Evolutionary conservation across 1,140 invertebrate species (phyloP), one percentile per base, ranked within the genome.

Genomic region (Drosophila bocki): DNA sequence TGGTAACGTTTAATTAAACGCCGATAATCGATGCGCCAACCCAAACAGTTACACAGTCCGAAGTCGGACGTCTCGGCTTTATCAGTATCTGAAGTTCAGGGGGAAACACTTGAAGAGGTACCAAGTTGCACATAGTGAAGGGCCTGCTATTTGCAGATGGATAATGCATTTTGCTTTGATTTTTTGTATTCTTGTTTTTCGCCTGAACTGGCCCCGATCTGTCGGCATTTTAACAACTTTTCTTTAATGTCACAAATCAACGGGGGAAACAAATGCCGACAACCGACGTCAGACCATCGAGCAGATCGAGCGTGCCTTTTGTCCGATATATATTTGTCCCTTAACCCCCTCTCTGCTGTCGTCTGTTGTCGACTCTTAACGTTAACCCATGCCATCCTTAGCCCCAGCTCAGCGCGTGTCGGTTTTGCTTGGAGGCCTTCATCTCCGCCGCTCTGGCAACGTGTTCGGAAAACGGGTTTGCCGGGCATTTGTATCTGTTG

Each of bases 241-340:
- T 63, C 85, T 90, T 90, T 90, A 91, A 90, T 90, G 85, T 90
- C 82, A 85, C 85, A 90, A 88, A 88, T 88, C 85, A 85, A 90
- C 26, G 83, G 88, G 85, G 88, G 81, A 84, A 84, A 78, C 82
- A 82, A 86, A 85, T 82, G 82, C 82, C 82, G 78, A 78, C 82
- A 78, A 50, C 65, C 65, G 60, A 50, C 65, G 22, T 42, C 63
- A 41, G 48, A n/a, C 13, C 80, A 51, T 54, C 60, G 64, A 53
- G 51, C 79, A 90, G 84, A 90, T 88, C 75, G 85, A 88, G 81
- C 85, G 85, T 88, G 85, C 75, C 81, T 88, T 88, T 90, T 78
- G 82, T 88, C 59, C 80, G 85, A 88, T 88, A 90, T 65, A 65
- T 60, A 70, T 65, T 62, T 64, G 74, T 78, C 62, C 79, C 80